Base-by-base conservation (phyloP, 2,888 invertebrate species). In the Acanthococcus lagerstroemiae region DNA sequence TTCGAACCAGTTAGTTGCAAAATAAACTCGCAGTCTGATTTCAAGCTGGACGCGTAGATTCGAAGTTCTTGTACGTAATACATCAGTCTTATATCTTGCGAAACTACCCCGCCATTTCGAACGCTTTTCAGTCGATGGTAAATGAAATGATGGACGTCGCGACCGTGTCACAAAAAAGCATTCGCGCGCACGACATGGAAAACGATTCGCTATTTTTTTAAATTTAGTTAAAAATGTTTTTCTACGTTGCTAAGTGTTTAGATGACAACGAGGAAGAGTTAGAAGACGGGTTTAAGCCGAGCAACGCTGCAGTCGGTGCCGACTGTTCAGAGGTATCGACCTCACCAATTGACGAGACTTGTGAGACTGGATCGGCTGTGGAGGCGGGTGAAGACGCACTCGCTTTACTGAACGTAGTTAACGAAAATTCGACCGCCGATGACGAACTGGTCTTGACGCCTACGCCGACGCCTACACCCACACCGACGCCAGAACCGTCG, bases 331-430 rank as follows among this genome's bases (percentile, higher is more conserved):
- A 70, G 26, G 68, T 69, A 21, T 70, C 70, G 26, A 65, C 55
- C n/a, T 17, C 67, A 6, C 68, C 69, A 7, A 21, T 67, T 17
- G 71, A 71, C n/a, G 70, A 44, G 26, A 21, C 37, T 37, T 55
- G 56, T 30, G 55, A 45, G 44, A 45, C 26, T 52, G 68, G 60
- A 15, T 5, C 69, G 19, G 69, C 69, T 7, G n/a, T n/a, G n/a
- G 72, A 72, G 44, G 60, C 68, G n/a, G 72, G 70, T 22, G 71
- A 72, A 60, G 72, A 71, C 6, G 71, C 71, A 1, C 61, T 69
- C 6, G 27, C 46, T 4, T 58, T 69, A 50, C 17, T 65, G 4
- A 45, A 58, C 17, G 17, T 37, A 37, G 37, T 37, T 37, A 9
- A 37, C 37, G 12, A 15, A 37, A 37, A 37, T 37, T 3, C 37